phyloP scores from a whole-genome alignment of 2,797 vertebrate genomes.

The Lateolabrax maculatus region DNA sequence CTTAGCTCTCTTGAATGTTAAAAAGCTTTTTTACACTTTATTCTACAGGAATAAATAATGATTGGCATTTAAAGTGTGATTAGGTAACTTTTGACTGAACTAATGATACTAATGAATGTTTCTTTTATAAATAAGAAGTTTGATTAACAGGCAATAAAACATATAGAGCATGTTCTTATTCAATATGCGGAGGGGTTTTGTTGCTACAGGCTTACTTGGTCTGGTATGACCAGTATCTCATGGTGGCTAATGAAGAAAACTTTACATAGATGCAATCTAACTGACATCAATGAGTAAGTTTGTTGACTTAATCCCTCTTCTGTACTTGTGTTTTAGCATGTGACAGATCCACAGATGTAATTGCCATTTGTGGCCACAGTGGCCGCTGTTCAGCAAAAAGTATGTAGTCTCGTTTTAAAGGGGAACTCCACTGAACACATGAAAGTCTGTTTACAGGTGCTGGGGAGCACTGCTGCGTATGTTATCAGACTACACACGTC shows the following conservation, averaged over 20 bases:
- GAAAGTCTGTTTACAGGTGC: background rate
- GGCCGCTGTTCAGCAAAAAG: background rate
- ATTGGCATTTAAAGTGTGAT: background rate
- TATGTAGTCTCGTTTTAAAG: too few relatives aligned
- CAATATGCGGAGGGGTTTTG: too few relatives aligned
- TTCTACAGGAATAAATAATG: conserved; percentile 2
- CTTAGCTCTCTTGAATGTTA: background rate
- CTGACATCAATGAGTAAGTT: too few relatives aligned
- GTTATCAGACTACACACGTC: too few relatives aligned
- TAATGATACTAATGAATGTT: background rate
- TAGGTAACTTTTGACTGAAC: background rate
- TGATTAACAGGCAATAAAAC: background rate
- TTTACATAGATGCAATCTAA: background rate
- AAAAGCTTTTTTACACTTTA: background rate
- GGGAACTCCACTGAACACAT: background rate
- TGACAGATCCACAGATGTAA: background rate
- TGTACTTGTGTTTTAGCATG: background rate
- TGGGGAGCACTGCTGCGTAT: background rate
- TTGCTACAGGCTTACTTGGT: too few relatives aligned
- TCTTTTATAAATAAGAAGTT: background rate
- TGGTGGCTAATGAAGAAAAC: background rate
- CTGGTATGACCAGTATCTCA: too few relatives aligned
- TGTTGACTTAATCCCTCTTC: background rate
- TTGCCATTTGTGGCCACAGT: background rate
- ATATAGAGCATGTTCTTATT: background rate